Percentiles rank a stretch among this genome's conserved stretches.
Evolutionary conservation across 2,797 vertebrate genomes (phyloP).

Genomic region (Enteromius argenteus): DNA sequence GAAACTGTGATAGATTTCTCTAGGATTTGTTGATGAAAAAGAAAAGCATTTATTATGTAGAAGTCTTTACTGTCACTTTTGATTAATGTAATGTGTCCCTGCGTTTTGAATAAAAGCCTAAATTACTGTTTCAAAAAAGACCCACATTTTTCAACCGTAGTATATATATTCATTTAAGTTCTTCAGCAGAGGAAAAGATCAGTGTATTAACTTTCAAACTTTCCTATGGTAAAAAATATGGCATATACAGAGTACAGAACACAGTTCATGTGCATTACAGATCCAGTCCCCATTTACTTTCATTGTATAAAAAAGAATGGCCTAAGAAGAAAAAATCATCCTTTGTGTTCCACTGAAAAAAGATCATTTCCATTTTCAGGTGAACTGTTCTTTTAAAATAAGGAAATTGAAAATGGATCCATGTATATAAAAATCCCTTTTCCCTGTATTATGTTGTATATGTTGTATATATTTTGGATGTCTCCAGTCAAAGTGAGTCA

Average conservation of each 20-base stretch:
- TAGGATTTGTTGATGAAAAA: not conserved
- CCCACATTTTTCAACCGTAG: not conserved
- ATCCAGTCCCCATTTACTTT: not conserved
- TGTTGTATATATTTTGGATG: conserved; percentile 2
- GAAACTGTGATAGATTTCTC: not conserved
- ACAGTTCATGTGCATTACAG: not conserved
- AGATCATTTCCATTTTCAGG: rapidly evolving
- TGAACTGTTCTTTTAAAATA: not conserved
- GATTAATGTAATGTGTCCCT: not conserved
- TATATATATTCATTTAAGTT: not conserved
- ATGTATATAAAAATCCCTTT: not conserved
- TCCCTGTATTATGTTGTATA: not conserved
- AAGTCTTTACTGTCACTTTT: not conserved
- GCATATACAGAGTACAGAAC: not conserved
- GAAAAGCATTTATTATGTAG: not conserved
- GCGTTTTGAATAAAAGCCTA: not conserved
- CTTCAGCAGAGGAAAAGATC: not conserved
- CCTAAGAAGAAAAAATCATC: not conserved
- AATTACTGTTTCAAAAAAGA: not conserved
- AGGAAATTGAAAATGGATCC: not conserved
- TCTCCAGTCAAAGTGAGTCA: conserved; percentile 22
- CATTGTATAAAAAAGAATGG: not conserved
- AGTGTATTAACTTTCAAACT: not conserved
- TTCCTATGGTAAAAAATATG: not conserved
- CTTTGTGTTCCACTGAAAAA: not conserved